Evolutionary conservation across 1,140 invertebrate genomes (phyloP), one percentile per base, ranked within the genome.

Genomic region (Druon quercuslanigerum): DNA sequence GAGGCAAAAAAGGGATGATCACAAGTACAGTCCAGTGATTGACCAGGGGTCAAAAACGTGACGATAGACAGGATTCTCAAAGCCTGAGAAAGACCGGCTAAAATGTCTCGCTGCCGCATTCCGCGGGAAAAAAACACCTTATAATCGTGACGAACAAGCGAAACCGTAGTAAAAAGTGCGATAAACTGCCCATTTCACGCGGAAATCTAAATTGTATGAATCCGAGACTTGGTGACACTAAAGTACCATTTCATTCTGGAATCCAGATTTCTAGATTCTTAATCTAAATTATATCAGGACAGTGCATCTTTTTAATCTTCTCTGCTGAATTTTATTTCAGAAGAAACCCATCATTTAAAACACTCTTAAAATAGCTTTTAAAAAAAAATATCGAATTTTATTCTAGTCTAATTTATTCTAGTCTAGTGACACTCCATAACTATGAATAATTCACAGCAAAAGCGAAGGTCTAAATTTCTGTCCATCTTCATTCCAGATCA

Each of bases 11-110:
- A 5, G 5, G 20, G 20, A 77, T 57, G 76, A 72, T 72, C 50
- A 14, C 7, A 51, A 51, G 50, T 54, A n/a, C 25, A 72, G 19
- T 57, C 75, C 51, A 60, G 66, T 76, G 70, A 82, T 66, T 75
- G 73, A 71, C 76, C 70, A 66, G 75, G 77, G 78, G 73, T 82
- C 79, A 79, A 75, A 74, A 77, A 82, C 81, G 77, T 82, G 78
- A 80, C 71, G 74, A 74, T 70, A 56, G 33, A 20, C 76, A 14
- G n/a, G 33, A 75, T 75, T 56, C 12, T 73, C 50, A 33, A 46
- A 46, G 70, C 72, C 56, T 70, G 66, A 74, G 74, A 78, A 79
- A 79, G 19, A 60, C 72, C 57, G 56, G 72, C 72, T 6, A 20
- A 20, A 20, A 20, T 52, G n/a, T 72, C 72, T 74, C 40, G 54